Conservation (phyloP, 2,113 vertebrate genomes). For the Alligator sinensis region DNA sequence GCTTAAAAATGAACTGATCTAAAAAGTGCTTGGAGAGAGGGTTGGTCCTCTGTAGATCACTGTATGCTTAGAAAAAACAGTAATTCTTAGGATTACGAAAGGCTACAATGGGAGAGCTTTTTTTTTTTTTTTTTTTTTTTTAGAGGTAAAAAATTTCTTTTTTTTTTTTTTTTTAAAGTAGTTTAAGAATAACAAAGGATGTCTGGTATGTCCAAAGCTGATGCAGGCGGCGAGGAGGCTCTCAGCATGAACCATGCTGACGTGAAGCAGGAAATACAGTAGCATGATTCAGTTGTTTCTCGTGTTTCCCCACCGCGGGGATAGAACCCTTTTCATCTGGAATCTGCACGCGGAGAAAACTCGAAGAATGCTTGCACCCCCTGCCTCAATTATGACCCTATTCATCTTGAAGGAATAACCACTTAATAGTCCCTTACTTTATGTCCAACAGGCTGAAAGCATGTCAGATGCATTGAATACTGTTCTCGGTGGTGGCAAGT, state of each 20-base stretch:
- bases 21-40: neutral
- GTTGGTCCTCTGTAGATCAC: neutral
- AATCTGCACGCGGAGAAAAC: neutral
- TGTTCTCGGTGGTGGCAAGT: too few species aligned
- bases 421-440: neutral
- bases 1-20: neutral
- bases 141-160: too few species aligned
- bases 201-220: neutral
- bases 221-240: neutral
- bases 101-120: neutral
- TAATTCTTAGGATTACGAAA: neutral
- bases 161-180: neutral
- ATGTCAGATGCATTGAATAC: too few species aligned
- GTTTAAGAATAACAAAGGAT: neutral
- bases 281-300: neutral
- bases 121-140: too few species aligned
- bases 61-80: neutral
- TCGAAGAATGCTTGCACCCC: too few species aligned
- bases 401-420: neutral
- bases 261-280: neutral
- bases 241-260: neutral
- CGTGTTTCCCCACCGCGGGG: neutral
- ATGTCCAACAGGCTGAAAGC: too few species aligned
- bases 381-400: neutral
- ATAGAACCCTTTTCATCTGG: neutral